Base-by-base conservation (phyloP, 2,888 invertebrate species). In the Onchidella celtica region DNA sequence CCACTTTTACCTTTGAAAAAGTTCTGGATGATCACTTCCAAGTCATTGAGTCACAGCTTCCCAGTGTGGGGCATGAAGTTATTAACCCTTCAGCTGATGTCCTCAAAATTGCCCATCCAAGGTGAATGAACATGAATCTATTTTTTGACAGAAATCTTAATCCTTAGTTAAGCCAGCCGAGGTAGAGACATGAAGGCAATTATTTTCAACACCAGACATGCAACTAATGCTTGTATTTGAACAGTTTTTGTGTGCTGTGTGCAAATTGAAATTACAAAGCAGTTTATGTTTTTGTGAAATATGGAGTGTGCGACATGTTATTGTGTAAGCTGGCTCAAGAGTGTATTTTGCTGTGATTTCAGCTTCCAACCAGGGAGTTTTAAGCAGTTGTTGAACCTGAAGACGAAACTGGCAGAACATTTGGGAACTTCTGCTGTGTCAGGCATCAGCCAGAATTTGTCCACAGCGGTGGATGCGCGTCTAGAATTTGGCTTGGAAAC, bases 401-500 rank as follows among this genome's bases (percentile, higher is more conserved):
- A 87, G 83, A 84, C 79, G 66, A 88, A 87, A 74, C 80, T 88
- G 63, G 79, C 84, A 3, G 86, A 85, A 65, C 84, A 84, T 27
- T 66, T 84, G 38, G 84, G 76, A 66, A 82, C 83, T 21, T 69
- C 85, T 6, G 81, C 84, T 14, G 83, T 83, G 1, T 74, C 83
- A 34, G 38, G 79, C 38, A 81, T 84, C 24, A 85, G 85, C 24
- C 91, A 90, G 38, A 91, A 91, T 29, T 89, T 93, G 68, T 93
- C 93, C 17, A 95, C 95, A 85, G 96, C 96, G 2, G 94, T 96
- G 92, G 97, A 97, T 93, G 95, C 96, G 17, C 95, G 98, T 66
- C 93, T 97, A 61, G 97, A 97, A 90, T 95, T 95, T 85, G 97
- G 97, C 0, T 95, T 97, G 17, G 96, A 97, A 88, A 95, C 96